A percentile compares a stretch with the other conserved stretches of the same genome.
Conservation (phyloP, 2,797 vertebrate species). For the Rallus crepitans region DNA sequence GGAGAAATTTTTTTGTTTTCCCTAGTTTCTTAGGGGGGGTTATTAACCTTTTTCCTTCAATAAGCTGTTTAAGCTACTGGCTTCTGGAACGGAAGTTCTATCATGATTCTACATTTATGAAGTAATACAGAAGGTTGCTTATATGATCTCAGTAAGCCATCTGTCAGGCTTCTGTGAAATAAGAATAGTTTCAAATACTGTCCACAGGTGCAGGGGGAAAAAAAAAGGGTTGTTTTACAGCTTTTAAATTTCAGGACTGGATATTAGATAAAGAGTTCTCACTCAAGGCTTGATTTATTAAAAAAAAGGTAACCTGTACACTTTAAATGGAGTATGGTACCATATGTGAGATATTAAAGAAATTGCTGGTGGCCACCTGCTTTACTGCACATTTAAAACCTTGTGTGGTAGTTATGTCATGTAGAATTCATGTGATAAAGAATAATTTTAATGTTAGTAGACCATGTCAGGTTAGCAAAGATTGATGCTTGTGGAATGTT, state of each 20-base stretch:
- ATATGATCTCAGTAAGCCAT: conserved; percentile 28
- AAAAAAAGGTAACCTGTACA: conserved; percentile 38
- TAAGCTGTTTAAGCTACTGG: background rate
- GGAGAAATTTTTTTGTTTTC: background rate
- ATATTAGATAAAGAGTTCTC: conserved; percentile 66
- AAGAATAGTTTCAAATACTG: conserved; percentile 44
- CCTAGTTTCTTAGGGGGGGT: background rate
- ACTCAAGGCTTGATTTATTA: conserved; percentile 72
- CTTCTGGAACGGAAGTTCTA: conserved; percentile 18
- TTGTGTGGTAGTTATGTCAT: conserved; percentile 64
- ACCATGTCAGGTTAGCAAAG: conserved; percentile 51
- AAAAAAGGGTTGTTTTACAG: conserved; percentile 60
- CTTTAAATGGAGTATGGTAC: conserved; percentile 41
- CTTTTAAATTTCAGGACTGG: conserved; percentile 65
- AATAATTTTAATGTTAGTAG: conserved; percentile 57
- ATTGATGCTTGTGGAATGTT: conserved; percentile 49
- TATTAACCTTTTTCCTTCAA: background rate
- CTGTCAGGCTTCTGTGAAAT: background rate
- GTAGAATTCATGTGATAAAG: background rate
- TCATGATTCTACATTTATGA: conserved; percentile 15
- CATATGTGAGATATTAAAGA: conserved; percentile 67
- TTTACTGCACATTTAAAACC: conserved; percentile 52
- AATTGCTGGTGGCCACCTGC: conserved; percentile 69
- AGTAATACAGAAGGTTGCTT: conserved; percentile 9
- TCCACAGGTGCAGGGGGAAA: conserved; percentile 23